Evolutionary conservation across 2,797 vertebrate species (phyloP), one percentile per base, ranked within the genome.

Genomic region (Megaceryle alcyon): DNA sequence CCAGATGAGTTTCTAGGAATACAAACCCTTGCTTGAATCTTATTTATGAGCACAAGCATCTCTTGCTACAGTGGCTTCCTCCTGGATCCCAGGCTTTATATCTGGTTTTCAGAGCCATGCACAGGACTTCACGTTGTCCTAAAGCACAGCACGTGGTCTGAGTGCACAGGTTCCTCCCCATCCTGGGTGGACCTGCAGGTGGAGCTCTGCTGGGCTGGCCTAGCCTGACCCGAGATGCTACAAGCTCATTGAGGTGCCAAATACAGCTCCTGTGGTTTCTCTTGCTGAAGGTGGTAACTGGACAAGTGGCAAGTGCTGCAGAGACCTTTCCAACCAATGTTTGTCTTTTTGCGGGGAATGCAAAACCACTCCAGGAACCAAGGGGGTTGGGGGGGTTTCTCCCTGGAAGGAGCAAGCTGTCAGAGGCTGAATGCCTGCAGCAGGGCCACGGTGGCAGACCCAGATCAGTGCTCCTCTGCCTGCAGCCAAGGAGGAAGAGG

Each of bases 361-460:
- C 64, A 65, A 64, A 88, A 51, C 35, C 26, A 18, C 44, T 7
- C 13, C 0, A 1, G 53, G 18, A 44, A 48, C 19, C 18, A 31
- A 80, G 28, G 48, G 69, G 48, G 41, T 13, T 1, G 0, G 4
- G 29, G 29, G 23, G 12, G 19, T 14, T 73, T 59, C n/a, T 6
- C 14, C 13, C 37, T 13, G 48, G 41, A 8, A 20, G 82, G 28
- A 73, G 46, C 9, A 1, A 4, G 7, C 35, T 11, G 2, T 31
- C 7, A 7, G 56, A 57, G 66, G 26, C 53, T 16, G 31, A 49
- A 31, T 0, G 0, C 13, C 73, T 9, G 14, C 6, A 3, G 20
- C 13, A 54, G 14, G 64, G 13, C 23, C 23, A 1, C 2, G 29
- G 54, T 22, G 39, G 31, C 41, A 72, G 56, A 9, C 7, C 41